Conservation (phyloP, 2,797 vertebrate genomes). For the Pempheris klunzingeri region DNA sequence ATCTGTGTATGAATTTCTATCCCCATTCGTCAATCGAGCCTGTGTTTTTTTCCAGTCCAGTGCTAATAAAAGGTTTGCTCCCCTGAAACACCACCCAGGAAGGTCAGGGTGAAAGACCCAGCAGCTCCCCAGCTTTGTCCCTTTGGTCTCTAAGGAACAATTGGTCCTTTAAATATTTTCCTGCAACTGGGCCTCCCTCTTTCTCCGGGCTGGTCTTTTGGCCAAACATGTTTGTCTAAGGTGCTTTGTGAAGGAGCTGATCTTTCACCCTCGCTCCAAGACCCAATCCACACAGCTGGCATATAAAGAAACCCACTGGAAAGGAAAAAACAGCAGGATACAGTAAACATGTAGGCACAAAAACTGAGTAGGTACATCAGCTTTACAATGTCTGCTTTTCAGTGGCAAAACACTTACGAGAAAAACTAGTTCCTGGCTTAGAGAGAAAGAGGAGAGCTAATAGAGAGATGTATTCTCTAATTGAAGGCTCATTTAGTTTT, state of each 20-base stretch:
- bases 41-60: constrained; percentile 57
- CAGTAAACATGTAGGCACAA: constrained; percentile 47
- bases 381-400: constrained; percentile 35
- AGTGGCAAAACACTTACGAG: too few species aligned
- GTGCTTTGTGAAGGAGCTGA: constrained; percentile 60
- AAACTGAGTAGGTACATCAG: neutral
- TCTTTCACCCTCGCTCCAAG: constrained; percentile 61
- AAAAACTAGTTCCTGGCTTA: constrained; percentile 9
- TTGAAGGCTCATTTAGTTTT: neutral
- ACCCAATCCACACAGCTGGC: constrained; percentile 48
- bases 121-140: constrained; percentile 66
- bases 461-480: neutral
- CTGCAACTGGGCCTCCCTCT: constrained; percentile 48
- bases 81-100: constrained; percentile 48
- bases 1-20: constrained; percentile 40
- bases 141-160: constrained; percentile 59
- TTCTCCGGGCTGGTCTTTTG: constrained; percentile 46
- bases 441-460: constrained; percentile 7
- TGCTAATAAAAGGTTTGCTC: constrained; percentile 69
- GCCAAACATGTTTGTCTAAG: constrained; percentile 67
- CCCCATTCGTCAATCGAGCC: constrained; percentile 40
- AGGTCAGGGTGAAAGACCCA: constrained; percentile 65
- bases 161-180: constrained; percentile 63
- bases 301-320: constrained; percentile 39
- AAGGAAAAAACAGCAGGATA: constrained; percentile 55